These are phyloP conservation scores for Poeciliopsis prolifica DNA, from an alignment of 2,113 vertebrate species.

Conservation along the genomic window DNA sequence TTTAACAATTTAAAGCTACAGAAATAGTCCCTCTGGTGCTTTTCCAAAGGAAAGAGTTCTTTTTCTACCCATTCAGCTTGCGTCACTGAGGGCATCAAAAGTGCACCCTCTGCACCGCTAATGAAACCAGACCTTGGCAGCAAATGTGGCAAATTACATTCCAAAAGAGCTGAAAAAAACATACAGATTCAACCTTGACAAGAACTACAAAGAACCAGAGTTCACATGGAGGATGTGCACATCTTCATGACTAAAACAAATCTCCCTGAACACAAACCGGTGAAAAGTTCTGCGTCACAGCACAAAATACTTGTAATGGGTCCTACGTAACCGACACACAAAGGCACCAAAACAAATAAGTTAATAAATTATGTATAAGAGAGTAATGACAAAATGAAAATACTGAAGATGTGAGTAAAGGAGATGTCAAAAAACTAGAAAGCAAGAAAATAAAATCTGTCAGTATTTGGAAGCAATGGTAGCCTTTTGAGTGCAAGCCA, in stretches of 20 bases:
- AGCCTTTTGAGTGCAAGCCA: neutral
- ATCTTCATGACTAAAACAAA: conserved; percentile 18
- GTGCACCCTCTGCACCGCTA: conserved; percentile 62
- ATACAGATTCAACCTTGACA: conserved; percentile 57
- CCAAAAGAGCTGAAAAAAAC: conserved; percentile 29
- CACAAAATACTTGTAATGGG: too few species aligned
- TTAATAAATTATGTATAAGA: neutral
- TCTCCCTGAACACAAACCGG: conserved; percentile 15
- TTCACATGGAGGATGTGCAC: conserved; percentile 49
- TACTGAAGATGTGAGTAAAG: neutral
- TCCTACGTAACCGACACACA: neutral
- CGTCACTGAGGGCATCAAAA: conserved; percentile 70
- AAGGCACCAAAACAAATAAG: neutral
- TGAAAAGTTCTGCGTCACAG: conserved; percentile 27
- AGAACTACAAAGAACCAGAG: conserved; percentile 36
- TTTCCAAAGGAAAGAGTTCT: conserved; percentile 70
- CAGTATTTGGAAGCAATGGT: neutral
- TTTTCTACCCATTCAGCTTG: conserved; percentile 59
- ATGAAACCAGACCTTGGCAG: conserved; percentile 53
- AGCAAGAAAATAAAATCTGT: neutral
- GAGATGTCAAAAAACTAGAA: neutral
- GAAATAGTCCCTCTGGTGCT: conserved; percentile 72
- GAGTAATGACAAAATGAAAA: neutral
- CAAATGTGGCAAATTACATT: conserved; percentile 48
- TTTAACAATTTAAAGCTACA: conserved; percentile 74